Conservation (phyloP, 2,113 vertebrate species). For the Polyodon spathula region DNA sequence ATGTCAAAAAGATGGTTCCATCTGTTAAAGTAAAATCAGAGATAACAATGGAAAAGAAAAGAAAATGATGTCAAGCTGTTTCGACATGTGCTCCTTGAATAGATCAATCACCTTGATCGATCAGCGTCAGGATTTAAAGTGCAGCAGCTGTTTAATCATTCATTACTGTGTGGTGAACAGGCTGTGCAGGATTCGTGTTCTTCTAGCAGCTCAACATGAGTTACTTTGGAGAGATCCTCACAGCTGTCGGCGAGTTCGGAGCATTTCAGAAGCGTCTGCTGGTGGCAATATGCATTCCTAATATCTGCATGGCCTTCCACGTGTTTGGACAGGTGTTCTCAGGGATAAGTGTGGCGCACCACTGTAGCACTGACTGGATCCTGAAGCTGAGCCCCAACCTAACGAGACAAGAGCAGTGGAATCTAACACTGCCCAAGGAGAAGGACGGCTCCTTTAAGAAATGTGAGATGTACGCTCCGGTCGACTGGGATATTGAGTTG, state of each 20-base stretch:
- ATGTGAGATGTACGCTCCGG: slow-evolving; percentile 69
- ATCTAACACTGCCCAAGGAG: slow-evolving; percentile 60
- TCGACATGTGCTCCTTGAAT: no score
- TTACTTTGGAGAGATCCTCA: slow-evolving; percentile 53
- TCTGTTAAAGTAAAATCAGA: no score
- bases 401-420: slow-evolving; percentile 44
- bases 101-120: no score
- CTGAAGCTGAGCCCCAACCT: slow-evolving; percentile 47
- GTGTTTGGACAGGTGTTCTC: slow-evolving; percentile 72
- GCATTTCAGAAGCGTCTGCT: slow-evolving; percentile 65
- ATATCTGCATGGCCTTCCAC: slow-evolving; percentile 52
- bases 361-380: slow-evolving; percentile 78
- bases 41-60: no score
- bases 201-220: slow-evolving; percentile 41
- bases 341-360: slow-evolving; percentile 44
- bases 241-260: slow-evolving; percentile 67
- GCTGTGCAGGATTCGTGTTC: neutral
- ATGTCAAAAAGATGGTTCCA: no score
- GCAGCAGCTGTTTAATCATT: no score
- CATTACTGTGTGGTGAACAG: neutral
- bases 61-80: no score
- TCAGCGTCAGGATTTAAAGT: no score
- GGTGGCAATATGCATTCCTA: slow-evolving; percentile 46
- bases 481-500: slow-evolving; percentile 51
- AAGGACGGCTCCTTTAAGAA: slow-evolving; percentile 43